phyloP scores from a whole-genome alignment of 1,140 invertebrate species.

The Harpegnathos saltator region DNA sequence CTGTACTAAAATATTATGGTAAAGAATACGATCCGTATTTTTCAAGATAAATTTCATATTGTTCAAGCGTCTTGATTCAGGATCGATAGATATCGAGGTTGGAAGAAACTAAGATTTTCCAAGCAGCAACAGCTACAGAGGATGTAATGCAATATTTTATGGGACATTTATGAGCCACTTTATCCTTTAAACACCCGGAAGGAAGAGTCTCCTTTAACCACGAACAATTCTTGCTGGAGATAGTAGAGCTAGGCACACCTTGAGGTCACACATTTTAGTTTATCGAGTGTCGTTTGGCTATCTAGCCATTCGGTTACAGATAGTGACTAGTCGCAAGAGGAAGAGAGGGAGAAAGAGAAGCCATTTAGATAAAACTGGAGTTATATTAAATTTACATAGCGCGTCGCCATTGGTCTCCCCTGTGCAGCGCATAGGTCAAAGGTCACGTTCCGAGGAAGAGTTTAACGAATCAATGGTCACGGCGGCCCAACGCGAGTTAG shows the following conservation, averaged over 20 bases:
- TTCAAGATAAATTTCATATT: no score
- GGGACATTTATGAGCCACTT: neutral
- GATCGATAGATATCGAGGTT: neutral
- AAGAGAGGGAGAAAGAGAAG: neutral
- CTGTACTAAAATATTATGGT: no score
- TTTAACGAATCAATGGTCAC: constrained; percentile 25
- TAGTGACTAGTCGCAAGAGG: neutral
- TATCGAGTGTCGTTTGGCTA: constrained; percentile 1
- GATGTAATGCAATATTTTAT: neutral
- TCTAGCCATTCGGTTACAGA: constrained; percentile 12
- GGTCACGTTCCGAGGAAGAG: constrained; percentile 14
- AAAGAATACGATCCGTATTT: no score
- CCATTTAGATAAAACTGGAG: constrained; percentile 22
- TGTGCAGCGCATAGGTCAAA: neutral
- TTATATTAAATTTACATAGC: constrained; percentile 28
- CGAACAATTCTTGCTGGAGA: neutral
- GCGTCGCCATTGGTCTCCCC: neutral
- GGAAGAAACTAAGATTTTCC: neutral
- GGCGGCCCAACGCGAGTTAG: neutral
- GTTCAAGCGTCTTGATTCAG: no score
- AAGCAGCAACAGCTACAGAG: neutral
- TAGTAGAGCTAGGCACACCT: neutral
- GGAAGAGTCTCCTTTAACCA: neutral
- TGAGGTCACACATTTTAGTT: constrained; percentile 10
- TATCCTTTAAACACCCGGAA: neutral